These are phyloP conservation scores for Chlorops oryzae DNA, from an alignment of 1,140 invertebrate genomes.

Conservation along the genomic window DNA sequence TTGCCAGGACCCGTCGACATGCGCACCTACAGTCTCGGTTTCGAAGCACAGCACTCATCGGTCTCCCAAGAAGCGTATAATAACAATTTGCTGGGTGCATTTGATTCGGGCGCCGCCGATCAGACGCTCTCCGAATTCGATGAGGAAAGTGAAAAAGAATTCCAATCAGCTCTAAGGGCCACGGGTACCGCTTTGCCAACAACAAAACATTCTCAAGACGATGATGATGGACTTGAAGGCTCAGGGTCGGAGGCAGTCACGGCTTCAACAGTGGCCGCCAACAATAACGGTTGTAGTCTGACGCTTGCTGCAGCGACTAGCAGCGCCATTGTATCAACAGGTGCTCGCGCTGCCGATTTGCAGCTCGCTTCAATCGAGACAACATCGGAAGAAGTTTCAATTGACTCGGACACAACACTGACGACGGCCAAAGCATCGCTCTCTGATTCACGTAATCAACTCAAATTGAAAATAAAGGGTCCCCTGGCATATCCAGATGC, in stretches of 20 bases:
- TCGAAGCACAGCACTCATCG: conserved; percentile 52
- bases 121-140: conserved; percentile 64
- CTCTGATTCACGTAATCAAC: conserved; percentile 70
- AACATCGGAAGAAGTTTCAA: conserved; percentile 49
- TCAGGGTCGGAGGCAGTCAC: too few relatives aligned
- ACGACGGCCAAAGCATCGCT: conserved; percentile 63
- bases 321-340: conserved; percentile 19
- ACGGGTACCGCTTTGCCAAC: conserved; percentile 48
- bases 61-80: conserved; percentile 51
- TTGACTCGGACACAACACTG: conserved; percentile 49
- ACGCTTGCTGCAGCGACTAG: conserved; percentile 16
- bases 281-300: conserved; percentile 23
- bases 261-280: background rate
- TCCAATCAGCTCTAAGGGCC: conserved; percentile 59
- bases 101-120: conserved; percentile 58
- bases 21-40: conserved; percentile 68
- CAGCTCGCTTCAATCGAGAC: conserved; percentile 35
- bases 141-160: conserved; percentile 72
- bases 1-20: conserved; percentile 80
- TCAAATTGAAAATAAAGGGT: conserved; percentile 87
- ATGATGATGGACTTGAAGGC: background rate
- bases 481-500: conserved; percentile 55
- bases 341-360: conserved; percentile 16
- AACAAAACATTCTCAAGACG: conserved; percentile 7
- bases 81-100: conserved; percentile 60